phyloP scores from a whole-genome alignment of 1,140 invertebrate species.

The Drosophila funebris region DNA sequence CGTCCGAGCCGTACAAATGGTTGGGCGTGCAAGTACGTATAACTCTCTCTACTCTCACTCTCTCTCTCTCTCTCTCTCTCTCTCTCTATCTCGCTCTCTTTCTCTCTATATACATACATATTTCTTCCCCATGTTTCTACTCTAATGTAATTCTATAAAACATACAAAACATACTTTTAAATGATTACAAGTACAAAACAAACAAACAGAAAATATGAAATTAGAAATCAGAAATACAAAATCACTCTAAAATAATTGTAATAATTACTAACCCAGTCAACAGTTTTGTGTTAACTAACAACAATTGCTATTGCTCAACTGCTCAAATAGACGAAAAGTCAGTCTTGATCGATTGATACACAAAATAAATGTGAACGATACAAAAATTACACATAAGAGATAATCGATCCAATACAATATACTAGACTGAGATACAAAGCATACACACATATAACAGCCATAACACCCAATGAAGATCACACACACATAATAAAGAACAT shows the following conservation, averaged over 20 bases:
- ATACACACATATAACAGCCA: constrained; percentile 7
- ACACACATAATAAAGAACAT: constrained; percentile 17
- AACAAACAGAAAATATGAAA: constrained; percentile 19
- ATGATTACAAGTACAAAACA: constrained; percentile 26
- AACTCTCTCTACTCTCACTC: constrained; percentile 63
- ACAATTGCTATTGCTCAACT: constrained; percentile 51
- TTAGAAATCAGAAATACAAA: constrained; percentile 15
- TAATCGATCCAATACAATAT: neutral
- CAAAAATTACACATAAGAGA: neutral
- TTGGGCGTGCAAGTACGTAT: constrained; percentile 98
- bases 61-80: constrained; percentile 61
- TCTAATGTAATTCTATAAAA: constrained; percentile 61
- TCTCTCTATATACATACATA: constrained; percentile 49
- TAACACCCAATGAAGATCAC: constrained; percentile 1
- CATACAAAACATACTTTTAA: constrained; percentile 56
- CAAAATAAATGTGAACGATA: neutral
- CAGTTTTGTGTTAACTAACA: constrained; percentile 33
- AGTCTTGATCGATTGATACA: neutral
- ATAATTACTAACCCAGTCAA: constrained; percentile 26
- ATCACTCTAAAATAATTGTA: constrained; percentile 9
- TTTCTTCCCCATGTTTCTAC: constrained; percentile 39
- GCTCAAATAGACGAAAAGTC: constrained; percentile 44
- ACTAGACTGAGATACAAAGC: neutral
- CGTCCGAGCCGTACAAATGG: constrained; percentile 98
- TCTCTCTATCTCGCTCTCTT: constrained; percentile 51